These are phyloP conservation scores for Heliocidaris erythrogramma DNA, from an alignment of 35 echinoderm and acorn worm genomes.

Conservation along the genomic window DNA sequence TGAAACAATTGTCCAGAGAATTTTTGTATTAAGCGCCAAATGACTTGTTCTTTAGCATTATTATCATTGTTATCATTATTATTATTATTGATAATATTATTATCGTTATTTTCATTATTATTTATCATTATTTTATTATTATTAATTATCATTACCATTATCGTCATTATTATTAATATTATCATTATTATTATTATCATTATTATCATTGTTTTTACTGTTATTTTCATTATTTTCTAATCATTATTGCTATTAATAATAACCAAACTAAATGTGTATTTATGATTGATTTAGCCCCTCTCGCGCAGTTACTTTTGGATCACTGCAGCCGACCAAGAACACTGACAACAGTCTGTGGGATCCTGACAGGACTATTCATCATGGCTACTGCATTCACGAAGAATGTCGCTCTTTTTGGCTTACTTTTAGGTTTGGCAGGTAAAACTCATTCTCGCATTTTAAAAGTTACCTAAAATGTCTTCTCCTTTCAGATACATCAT, in stretches of 20 bases:
- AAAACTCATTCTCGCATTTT: neutral
- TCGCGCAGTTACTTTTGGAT: neutral
- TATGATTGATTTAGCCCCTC: neutral
- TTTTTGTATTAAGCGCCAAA: too few relatives aligned
- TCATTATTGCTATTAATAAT: too few relatives aligned
- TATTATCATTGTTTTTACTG: neutral
- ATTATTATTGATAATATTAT: too few relatives aligned
- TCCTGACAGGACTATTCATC: neutral
- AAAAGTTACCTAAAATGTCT: neutral
- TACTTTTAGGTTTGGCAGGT: neutral
- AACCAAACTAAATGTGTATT: too few relatives aligned
- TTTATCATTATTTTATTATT: neutral
- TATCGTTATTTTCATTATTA: too few relatives aligned
- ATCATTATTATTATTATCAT: neutral
- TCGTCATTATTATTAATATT: neutral
- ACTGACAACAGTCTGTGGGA: neutral
- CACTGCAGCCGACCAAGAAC: neutral
- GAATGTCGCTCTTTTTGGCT: neutral
- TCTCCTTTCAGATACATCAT: neutral
- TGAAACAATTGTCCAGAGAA: too few relatives aligned
- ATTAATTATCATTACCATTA: neutral
- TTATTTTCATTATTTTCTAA: too few relatives aligned
- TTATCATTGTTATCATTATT: too few relatives aligned
- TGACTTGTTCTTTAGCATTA: too few relatives aligned
- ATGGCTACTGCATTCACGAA: neutral